Base-by-base conservation (phyloP, 1,140 invertebrate species). In the Aphidius ervi region DNA sequence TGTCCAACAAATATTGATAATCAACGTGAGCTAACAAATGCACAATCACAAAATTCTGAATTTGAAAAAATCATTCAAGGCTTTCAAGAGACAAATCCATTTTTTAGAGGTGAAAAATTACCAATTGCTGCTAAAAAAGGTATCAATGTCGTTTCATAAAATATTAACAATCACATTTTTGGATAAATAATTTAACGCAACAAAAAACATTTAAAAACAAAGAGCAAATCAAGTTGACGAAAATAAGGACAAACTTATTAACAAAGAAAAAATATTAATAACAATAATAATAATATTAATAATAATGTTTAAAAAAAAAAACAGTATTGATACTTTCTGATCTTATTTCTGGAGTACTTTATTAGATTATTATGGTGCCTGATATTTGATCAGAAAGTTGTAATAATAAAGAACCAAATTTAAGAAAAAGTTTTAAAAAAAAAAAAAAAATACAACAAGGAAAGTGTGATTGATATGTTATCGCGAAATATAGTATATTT, bases 101-200 rank as follows among this genome's bases (percentile, higher is more conserved):
- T 86, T 67, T 82, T 94, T 58, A 82, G 81, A 67, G 91, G 91
- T 9, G 91, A 93, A 70, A 89, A 89, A 66, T 78, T 94, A 58
- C 91, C 91, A 10, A 89, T 93, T 61, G 92, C 92, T 43, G 92
- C 92, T 43, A 94, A 94, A 75, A 94, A 94, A 75, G 92, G 91
- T 68, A 86, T 87, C 68, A 84, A 90, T 65, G 83, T 89, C 8
- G 72, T 68, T 43, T 71, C 72, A 61, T 48, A 16, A 61, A 46
- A 8, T 58, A n/a, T 23, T 41, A 20, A 16, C 40, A 31, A 37
- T 16, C 48, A 39, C 42, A n/a, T 48, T n/a, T 48, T 23, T n/a
- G 42, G 50, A 41, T 58, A 5, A 40, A 7, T 58, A 50, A 59
- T 45, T 5, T 59, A 9, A 45, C 10, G n/a, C n/a, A 9, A 37